phyloP scores from a whole-genome alignment of 2,888 invertebrate species.

The Eudasyphora cyanicolor region DNA sequence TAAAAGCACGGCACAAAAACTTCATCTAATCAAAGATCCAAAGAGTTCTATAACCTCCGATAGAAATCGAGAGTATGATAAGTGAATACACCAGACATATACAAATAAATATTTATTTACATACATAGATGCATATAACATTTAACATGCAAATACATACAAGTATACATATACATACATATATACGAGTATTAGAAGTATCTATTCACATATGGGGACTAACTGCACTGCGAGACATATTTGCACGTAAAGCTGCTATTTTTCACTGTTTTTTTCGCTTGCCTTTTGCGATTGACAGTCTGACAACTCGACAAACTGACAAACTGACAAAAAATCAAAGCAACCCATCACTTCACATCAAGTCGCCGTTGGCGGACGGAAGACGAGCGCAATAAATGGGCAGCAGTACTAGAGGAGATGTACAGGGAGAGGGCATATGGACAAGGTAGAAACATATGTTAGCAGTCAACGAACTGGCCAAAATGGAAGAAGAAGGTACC shows the following conservation, averaged over 20 bases:
- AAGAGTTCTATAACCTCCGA: conserved; percentile 56
- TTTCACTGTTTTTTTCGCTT: conserved; percentile 24
- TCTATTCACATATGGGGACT: too few relatives aligned
- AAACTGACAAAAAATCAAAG: conserved; percentile 59
- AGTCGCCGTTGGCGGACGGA: background rate
- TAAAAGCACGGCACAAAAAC: background rate
- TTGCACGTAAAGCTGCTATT: conserved; percentile 59
- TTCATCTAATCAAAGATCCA: background rate
- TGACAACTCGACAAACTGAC: conserved; percentile 48
- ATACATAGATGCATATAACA: background rate
- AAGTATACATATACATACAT: too few relatives aligned
- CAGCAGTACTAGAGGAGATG: background rate
- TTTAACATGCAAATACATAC: background rate
- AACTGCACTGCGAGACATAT: conserved; percentile 43
- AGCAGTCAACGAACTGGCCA: conserved; percentile 63
- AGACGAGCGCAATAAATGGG: background rate
- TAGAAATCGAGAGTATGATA: conserved; percentile 59
- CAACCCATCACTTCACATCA: conserved; percentile 20
- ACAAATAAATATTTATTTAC: background rate
- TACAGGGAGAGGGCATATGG: background rate
- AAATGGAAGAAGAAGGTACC: conserved; percentile 43
- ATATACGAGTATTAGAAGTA: too few relatives aligned
- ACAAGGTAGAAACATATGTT: conserved; percentile 52
- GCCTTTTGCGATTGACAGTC: conserved; percentile 48
- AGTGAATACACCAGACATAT: conserved; percentile 5